Evolutionary conservation across 2,797 vertebrate genomes (phyloP), one percentile per base, ranked within the genome.

Genomic region (Parauchenoglanis ngamensis): DNA sequence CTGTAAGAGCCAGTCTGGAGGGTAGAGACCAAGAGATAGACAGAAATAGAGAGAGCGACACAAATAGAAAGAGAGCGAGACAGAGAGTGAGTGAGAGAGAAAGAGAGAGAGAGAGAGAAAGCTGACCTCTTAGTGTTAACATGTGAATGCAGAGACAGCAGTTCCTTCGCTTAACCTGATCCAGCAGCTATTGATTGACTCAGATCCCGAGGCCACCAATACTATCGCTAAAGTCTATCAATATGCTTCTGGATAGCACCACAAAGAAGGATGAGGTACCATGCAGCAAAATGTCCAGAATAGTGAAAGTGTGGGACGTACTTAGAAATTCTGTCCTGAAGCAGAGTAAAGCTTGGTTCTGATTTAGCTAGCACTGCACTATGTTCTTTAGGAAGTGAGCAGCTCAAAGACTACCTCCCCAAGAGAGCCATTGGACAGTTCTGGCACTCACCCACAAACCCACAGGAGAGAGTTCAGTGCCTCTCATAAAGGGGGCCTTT

Each of bases 151-250:
- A 63, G 90, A 86, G 89, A 61, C 68, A 65, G 59, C 83, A 89
- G 89, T 90, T 88, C 84, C 52, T 61, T 75, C 79, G 84, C 44
- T 3, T 88, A 89, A 84, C 85, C 72, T 77, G 70, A 88, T 44
- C 56, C 46, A 83, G 88, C 77, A 87, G 85, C 86, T 87, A 88
- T 84, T 87, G 88, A 92, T 90, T 83, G 73, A 84, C 70, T 91
- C 90, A 89, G 90, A 92, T 90, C 87, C 89, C 56, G 25, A 91
- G 88, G 87, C 84, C 90, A 91, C 89, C 91, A 92, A 87, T 86
- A 77, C 85, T 59, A 59, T 17, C 49, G 28, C 73, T 23, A 15
- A 61, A 76, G 13, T 52, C 7, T 25, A 73, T 59, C 35, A 85
- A 46, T 56, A 35, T 35, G 28, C 17, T 56, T 56, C 17, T 10